Evolutionary conservation across 2,113 vertebrate species (phyloP).

Genomic region (Chloroceryle aenea): DNA sequence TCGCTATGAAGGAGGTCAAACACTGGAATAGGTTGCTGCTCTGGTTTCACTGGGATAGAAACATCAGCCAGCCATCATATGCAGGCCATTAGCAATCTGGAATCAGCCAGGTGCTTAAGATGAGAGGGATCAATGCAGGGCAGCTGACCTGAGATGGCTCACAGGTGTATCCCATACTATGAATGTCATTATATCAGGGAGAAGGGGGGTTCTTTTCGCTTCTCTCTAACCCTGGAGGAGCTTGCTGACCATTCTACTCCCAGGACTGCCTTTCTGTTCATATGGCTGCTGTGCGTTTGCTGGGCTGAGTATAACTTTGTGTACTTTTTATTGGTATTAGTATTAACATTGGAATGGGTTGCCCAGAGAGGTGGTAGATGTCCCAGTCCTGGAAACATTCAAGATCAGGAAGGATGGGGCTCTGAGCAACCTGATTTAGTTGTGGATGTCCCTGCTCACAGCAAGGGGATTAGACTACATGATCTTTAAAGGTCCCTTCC

Average conservation of each 20-base stretch:
- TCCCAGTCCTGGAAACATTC: not conserved
- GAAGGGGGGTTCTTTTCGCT: not conserved
- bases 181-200: not conserved
- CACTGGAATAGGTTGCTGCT: not conserved
- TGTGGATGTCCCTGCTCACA: not conserved
- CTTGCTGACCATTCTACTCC: not conserved
- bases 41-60: not conserved
- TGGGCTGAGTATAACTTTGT: not conserved
- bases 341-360: not conserved
- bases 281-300: not conserved
- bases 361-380: not conserved
- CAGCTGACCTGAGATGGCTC: not conserved
- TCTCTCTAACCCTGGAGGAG: not conserved
- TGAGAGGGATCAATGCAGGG: not conserved
- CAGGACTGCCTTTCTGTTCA: not conserved
- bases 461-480: not conserved
- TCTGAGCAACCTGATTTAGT: not conserved
- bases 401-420: not conserved
- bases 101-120: not conserved
- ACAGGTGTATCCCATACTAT: too few species aligned
- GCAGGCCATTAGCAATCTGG: not conserved
- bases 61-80: too few species aligned
- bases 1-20: not conserved
- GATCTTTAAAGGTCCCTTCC: not conserved
- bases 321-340: not conserved